Evolutionary conservation across 2,888 invertebrate genomes (phyloP).

Genomic region (Philaethria dido): DNA sequence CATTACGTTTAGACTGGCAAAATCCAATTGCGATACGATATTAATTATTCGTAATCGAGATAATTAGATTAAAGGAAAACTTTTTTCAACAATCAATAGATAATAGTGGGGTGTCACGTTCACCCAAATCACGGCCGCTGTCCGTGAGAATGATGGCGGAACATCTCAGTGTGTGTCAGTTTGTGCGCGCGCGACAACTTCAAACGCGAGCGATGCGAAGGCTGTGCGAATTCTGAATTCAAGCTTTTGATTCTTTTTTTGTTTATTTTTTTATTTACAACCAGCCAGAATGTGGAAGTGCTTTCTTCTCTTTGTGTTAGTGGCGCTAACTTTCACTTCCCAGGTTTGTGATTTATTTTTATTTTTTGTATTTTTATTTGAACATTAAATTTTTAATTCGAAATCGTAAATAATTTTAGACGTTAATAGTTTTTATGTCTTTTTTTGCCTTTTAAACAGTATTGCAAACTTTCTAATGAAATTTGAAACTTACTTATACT

Average conservation of each 20-base stretch:
- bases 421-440: neutral
- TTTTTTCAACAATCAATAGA: conserved; percentile 38
- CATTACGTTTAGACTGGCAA: too few relatives aligned
- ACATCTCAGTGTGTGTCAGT: conserved; percentile 70
- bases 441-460: neutral
- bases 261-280: conserved; percentile 50
- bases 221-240: conserved; percentile 64
- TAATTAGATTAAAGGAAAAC: conserved; percentile 16
- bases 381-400: neutral
- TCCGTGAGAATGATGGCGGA: conserved; percentile 49
- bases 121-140: conserved; percentile 66
- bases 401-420: neutral
- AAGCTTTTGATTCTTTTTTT: conserved; percentile 53
- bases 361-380: neutral
- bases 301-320: conserved; percentile 66
- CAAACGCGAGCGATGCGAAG: conserved; percentile 63
- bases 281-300: conserved; percentile 72
- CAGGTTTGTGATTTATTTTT: conserved; percentile 59
- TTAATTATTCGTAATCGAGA: too few relatives aligned
- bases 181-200: conserved; percentile 67
- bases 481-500: neutral
- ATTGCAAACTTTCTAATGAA: neutral
- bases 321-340: conserved; percentile 65
- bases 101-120: conserved; percentile 65
- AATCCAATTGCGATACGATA: too few relatives aligned